phyloP scores from a whole-genome alignment of 23 tunicate species.

The Ciona savignyi region DNA sequence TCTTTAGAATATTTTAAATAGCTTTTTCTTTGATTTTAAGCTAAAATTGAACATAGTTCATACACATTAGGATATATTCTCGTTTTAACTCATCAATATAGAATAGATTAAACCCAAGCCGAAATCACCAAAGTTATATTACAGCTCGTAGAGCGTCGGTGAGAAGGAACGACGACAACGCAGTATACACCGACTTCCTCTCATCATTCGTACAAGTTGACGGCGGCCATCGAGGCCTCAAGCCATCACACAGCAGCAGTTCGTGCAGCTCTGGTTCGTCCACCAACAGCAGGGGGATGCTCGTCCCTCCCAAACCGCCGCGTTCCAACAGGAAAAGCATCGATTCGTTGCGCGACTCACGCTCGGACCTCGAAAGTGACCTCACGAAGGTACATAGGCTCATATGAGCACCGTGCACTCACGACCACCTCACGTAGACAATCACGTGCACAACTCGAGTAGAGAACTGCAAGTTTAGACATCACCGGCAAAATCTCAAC shows the following conservation, averaged over 20 bases:
- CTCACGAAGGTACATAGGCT: not conserved
- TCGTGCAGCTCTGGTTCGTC: constrained; percentile 5
- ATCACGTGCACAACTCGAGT: not conserved
- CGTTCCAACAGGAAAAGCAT: constrained; percentile 1
- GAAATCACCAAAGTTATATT: too few relatives aligned
- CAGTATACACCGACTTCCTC: not conserved
- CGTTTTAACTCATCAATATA: too few relatives aligned
- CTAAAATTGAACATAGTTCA: too few relatives aligned
- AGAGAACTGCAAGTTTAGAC: not conserved
- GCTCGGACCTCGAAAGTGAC: not conserved
- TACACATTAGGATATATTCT: too few relatives aligned
- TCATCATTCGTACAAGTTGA: not conserved
- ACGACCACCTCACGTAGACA: not conserved
- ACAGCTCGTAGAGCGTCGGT: not conserved
- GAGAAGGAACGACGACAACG: not conserved
- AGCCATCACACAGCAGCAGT: constrained; percentile 1
- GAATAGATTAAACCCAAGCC: too few relatives aligned
- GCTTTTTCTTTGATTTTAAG: too few relatives aligned
- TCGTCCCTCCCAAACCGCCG: constrained; percentile 25
- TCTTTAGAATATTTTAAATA: too few relatives aligned
- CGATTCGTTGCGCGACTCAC: not conserved
- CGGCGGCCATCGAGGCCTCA: not conserved
- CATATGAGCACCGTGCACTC: not conserved
- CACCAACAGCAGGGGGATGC: constrained; percentile 18
- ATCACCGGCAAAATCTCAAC: too few relatives aligned